phyloP scores from a whole-genome alignment of 2,888 invertebrate genomes.

The Pogonocherus hispidulus region DNA sequence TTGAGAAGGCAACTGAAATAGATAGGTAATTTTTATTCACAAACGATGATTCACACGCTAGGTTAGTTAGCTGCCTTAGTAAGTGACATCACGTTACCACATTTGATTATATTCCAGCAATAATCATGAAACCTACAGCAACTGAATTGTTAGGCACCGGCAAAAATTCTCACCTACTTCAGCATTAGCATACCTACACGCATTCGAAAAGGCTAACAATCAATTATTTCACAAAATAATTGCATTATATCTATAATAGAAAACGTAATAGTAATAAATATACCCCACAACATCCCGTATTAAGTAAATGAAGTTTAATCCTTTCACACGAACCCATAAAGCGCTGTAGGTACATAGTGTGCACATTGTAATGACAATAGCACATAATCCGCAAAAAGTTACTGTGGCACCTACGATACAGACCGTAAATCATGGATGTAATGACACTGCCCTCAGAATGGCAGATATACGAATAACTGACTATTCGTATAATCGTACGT shows the following conservation, averaged over 20 bases:
- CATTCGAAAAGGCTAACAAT: not conserved
- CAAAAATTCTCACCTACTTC: conserved; percentile 5
- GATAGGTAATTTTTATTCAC: no score
- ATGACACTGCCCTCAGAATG: conserved; percentile 47
- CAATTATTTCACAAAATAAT: conserved; percentile 1
- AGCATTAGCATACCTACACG: conserved; percentile 1
- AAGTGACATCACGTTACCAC: not conserved
- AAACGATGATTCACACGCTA: not conserved
- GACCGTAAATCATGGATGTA: conserved; percentile 44
- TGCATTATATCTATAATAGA: not conserved
- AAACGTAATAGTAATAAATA: conserved; percentile 4
- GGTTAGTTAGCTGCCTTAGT: not conserved
- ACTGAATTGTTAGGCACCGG: not conserved
- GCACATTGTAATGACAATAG: conserved; percentile 24
- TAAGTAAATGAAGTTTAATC: conserved; percentile 1
- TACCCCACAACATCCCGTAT: conserved; percentile 5
- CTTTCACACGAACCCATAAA: conserved; percentile 1
- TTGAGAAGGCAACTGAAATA: no score
- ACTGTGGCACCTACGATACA: conserved; percentile 37
- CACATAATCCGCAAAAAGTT: not conserved
- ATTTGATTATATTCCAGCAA: not conserved
- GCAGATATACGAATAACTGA: conserved; percentile 47
- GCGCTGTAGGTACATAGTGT: conserved; percentile 18
- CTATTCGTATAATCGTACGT: conserved; percentile 44
- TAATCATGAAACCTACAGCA: not conserved